These are phyloP conservation scores for Mactra quadrangularis DNA, from an alignment of 1,140 invertebrate genomes.

Conservation along the genomic window DNA sequence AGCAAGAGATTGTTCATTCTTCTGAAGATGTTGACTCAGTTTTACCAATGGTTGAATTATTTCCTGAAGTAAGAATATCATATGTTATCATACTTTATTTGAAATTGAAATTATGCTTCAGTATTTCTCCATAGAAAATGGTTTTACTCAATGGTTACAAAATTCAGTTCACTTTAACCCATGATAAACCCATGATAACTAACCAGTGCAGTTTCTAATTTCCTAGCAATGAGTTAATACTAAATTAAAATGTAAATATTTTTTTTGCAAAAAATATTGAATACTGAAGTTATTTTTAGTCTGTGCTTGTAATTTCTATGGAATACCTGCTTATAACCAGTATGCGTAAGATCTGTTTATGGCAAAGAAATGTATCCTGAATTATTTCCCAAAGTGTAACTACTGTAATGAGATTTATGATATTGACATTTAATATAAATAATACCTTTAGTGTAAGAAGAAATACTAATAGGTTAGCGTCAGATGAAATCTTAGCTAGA, in stretches of 20 bases:
- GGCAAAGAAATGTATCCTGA: no score
- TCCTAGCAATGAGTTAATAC: not conserved
- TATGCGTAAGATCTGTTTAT: no score
- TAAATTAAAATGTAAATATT: no score
- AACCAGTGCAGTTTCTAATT: not conserved
- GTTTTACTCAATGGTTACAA: not conserved
- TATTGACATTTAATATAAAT: not conserved
- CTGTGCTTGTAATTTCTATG: no score
- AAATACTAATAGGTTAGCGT: not conserved
- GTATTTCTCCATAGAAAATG: not conserved
- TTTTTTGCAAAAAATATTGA: not conserved
- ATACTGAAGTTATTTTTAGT: not conserved
- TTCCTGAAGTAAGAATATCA: not conserved
- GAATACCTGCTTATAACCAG: no score
- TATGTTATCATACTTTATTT: not conserved
- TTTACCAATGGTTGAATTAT: conserved; percentile 8
- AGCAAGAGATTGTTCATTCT: not conserved
- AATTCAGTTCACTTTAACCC: not conserved
- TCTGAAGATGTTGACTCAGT: conserved; percentile 11
- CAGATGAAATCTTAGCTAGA: conserved; percentile 20
- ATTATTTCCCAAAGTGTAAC: not conserved
- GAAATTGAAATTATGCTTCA: not conserved
- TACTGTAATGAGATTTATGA: not conserved
- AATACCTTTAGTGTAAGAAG: conserved; percentile 23
- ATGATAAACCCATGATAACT: no score